A percentile compares a stretch with the other conserved stretches of the same genome.
These are phyloP conservation scores for Cheilosia scutellata DNA, from an alignment of 2,888 invertebrate species.

Conservation along the genomic window DNA sequence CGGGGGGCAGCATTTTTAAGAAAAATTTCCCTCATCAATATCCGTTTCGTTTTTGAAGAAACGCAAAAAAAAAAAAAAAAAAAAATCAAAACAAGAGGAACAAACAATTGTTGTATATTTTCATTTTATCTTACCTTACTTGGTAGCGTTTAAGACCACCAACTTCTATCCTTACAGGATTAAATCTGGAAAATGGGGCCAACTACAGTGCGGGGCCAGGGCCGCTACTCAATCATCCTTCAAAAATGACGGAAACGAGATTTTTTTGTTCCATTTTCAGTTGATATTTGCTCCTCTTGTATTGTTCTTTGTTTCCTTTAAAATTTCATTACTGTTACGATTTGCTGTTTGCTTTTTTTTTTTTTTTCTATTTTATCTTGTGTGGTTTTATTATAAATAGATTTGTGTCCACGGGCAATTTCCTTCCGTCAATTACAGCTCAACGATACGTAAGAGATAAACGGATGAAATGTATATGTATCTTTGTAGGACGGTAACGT, in stretches of 20 bases:
- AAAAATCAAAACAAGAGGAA: too few relatives aligned
- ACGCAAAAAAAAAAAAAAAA: slow-evolving; percentile 12
- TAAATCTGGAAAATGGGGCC: slow-evolving; percentile 32
- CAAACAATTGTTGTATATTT: slow-evolving; percentile 43
- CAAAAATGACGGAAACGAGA: slow-evolving; percentile 38
- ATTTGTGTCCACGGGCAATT: slow-evolving; percentile 61
- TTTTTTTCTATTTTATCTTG: slow-evolving; percentile 1
- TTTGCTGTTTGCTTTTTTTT: background rate
- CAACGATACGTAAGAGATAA: slow-evolving; percentile 70
- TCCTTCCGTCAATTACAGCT: slow-evolving; percentile 68
- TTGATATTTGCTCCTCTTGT: slow-evolving; percentile 15
- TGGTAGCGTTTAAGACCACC: slow-evolving; percentile 36
- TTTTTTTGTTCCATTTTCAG: slow-evolving; percentile 9
- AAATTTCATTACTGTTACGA: slow-evolving; percentile 53
- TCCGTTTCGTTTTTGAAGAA: slow-evolving; percentile 44
- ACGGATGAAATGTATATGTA: slow-evolving; percentile 41
- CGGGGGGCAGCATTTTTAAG: slow-evolving; percentile 34
- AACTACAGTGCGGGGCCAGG: slow-evolving; percentile 39
- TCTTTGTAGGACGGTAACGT: slow-evolving; percentile 11
- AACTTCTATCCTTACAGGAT: slow-evolving; percentile 37
- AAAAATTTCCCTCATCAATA: slow-evolving; percentile 66
- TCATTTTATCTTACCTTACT: slow-evolving; percentile 66
- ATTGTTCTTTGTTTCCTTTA: slow-evolving; percentile 32
- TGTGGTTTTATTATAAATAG: slow-evolving; percentile 44
- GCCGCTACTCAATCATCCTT: slow-evolving; percentile 56